These are phyloP conservation scores for Heliconius nattereri DNA, from an alignment of 1,140 invertebrate genomes.

Conservation along the genomic window DNA sequence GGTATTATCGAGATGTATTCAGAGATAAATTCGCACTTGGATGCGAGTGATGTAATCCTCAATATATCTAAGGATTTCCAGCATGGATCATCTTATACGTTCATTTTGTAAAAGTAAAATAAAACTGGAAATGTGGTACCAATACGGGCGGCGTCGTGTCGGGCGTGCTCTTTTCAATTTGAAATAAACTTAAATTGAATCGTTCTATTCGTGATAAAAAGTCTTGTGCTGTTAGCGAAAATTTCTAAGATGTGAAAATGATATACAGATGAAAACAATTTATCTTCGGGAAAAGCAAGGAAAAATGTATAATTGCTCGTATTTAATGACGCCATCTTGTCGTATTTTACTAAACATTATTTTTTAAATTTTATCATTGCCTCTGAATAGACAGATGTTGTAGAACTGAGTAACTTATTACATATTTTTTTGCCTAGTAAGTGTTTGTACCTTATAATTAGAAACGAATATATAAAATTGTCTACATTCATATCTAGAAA, in stretches of 20 bases:
- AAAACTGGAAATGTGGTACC: background rate
- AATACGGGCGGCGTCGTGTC: background rate
- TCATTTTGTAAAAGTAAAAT: constrained; percentile 13
- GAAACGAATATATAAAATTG: too few relatives aligned
- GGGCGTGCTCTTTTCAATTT: constrained; percentile 4
- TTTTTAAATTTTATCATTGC: background rate
- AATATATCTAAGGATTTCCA: constrained; percentile 5
- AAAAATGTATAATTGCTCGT: too few relatives aligned
- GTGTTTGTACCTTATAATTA: too few relatives aligned
- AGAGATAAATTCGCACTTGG: background rate
- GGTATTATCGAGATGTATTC: constrained; percentile 3
- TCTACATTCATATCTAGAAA: too few relatives aligned
- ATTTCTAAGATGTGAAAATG: background rate
- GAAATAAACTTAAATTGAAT: constrained; percentile 1
- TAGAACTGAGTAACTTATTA: too few relatives aligned
- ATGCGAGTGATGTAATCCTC: constrained; percentile 4
- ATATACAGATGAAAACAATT: too few relatives aligned
- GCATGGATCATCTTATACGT: background rate
- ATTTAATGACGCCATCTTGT: too few relatives aligned
- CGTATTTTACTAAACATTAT: background rate
- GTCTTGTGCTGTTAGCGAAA: background rate
- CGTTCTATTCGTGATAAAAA: too few relatives aligned
- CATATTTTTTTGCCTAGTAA: too few relatives aligned
- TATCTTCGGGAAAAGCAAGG: background rate
- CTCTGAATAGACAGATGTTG: background rate